Base-by-base conservation (phyloP, 2,888 invertebrate genomes). In the Fabriciana adippe region DNA sequence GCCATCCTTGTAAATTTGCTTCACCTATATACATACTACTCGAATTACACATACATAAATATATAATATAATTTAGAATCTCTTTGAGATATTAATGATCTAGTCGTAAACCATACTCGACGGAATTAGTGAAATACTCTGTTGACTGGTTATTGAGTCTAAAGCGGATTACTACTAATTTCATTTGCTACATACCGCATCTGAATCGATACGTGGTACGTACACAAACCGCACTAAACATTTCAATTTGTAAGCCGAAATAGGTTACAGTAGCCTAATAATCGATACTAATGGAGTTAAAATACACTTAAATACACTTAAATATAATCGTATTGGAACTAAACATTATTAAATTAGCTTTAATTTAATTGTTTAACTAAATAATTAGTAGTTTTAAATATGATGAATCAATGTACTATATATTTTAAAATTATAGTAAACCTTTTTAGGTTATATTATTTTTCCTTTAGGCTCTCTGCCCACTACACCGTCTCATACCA, bases 241-340 rank as follows among this genome's bases (percentile, higher is more conserved):
- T 69, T 66, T 69, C 66, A 69, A 69, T 69, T 69, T 66, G 59
- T 63, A 41, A 69, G 62, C 54, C 62, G 50, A 57, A 69, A 68
- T 68, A 57, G 66, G 62, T 68, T 68, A 61, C 59, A 68, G 56
- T 56, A 65, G 45, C 45, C 13, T 31, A 50, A 50, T 48, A 31
- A 60, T 26, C 48, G 51, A 35, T 50, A 31, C 3, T 35, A 51
- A 35, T 35, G 35, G 14, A 51, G 18, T 51, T 61, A 59, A 47
- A 59, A 59, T 47, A 21, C 47, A 26, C 47, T 47, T 11, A 48
- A 48, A n/a, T 47, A n/a, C 26, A n/a, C n/a, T n/a, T n/a, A n/a
- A n/a, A n/a, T n/a, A n/a, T n/a, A 26, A 26, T 41, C 11, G 35
- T 41, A 21, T 57, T 47, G 15, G 15, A 47, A 57, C 47, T 31